Conservation (phyloP, 1,140 invertebrate genomes). For the Teleopsis dalmanni region DNA sequence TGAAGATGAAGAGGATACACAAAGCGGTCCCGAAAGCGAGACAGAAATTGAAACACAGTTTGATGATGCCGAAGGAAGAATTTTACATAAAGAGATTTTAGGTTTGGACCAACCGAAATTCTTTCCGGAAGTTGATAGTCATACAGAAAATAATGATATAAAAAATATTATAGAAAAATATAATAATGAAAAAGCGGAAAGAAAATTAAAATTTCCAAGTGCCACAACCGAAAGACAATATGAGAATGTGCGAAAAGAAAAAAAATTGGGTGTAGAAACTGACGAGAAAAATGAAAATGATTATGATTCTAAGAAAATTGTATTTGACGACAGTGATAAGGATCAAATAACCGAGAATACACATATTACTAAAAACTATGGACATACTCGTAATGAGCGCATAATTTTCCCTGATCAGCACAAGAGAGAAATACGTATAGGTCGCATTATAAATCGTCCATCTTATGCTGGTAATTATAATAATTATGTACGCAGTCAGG, state of each 20-base stretch:
- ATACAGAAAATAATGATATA: not conserved
- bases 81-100: not conserved
- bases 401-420: constrained; percentile 35
- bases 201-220: constrained; percentile 31
- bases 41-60: constrained; percentile 10
- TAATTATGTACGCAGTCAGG: constrained; percentile 15
- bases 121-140: constrained; percentile 23
- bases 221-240: not conserved
- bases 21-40: constrained; percentile 20
- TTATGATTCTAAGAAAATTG: constrained; percentile 1
- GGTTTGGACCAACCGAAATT: constrained; percentile 12
- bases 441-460: constrained; percentile 31
- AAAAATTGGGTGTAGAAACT: too few relatives aligned
- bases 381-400: not conserved
- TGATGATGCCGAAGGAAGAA: constrained; percentile 6
- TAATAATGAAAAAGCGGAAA: constrained; percentile 27
- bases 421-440: constrained; percentile 25
- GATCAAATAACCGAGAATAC: not conserved
- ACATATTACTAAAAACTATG: not conserved
- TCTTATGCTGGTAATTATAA: constrained; percentile 32
- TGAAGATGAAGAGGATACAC: constrained; percentile 34
- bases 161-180: constrained; percentile 18
- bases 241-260: too few relatives aligned
- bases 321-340: not conserved
- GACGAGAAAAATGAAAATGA: too few relatives aligned